phyloP scores from a whole-genome alignment of 1,140 invertebrate species.

The Campoletis sonorensis region DNA sequence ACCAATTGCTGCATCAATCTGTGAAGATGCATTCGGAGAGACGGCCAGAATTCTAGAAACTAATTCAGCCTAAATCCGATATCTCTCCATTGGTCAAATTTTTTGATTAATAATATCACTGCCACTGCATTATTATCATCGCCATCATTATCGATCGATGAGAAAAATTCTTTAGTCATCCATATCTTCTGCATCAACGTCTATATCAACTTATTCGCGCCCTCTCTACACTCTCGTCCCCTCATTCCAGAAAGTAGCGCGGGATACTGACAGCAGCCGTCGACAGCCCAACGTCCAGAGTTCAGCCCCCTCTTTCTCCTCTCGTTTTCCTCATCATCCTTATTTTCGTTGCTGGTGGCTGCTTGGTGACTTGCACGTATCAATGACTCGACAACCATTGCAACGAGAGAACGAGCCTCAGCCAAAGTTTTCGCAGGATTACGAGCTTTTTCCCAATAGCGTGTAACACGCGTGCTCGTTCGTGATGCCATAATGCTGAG shows the following conservation, averaged over 20 bases:
- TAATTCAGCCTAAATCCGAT: background rate
- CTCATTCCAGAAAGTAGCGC: background rate
- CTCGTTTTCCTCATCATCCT: conserved; percentile 55
- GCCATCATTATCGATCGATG: conserved; percentile 49
- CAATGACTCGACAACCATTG: conserved; percentile 52
- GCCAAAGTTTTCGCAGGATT: conserved; percentile 19
- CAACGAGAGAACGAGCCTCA: conserved; percentile 13
- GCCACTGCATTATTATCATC: background rate
- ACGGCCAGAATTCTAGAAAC: conserved; percentile 16
- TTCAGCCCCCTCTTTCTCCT: conserved; percentile 52
- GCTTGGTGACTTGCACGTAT: conserved; percentile 59
- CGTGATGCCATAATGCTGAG: conserved; percentile 19
- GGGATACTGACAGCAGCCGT: conserved; percentile 1
- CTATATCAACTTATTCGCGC: conserved; percentile 60
- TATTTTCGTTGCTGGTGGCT: conserved; percentile 46
- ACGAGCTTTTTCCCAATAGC: conserved; percentile 22
- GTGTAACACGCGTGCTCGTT: conserved; percentile 27
- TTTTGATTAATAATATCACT: background rate
- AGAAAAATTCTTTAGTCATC: conserved; percentile 50
- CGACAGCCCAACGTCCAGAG: conserved; percentile 23
- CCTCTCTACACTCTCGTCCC: background rate
- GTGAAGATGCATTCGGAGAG: background rate
- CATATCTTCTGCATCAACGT: conserved; percentile 48
- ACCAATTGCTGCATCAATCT: conserved; percentile 27
- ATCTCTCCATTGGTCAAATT: background rate